Evolutionary conservation across 2,888 invertebrate species (phyloP).

Genomic region (Diplolepis rosae): DNA sequence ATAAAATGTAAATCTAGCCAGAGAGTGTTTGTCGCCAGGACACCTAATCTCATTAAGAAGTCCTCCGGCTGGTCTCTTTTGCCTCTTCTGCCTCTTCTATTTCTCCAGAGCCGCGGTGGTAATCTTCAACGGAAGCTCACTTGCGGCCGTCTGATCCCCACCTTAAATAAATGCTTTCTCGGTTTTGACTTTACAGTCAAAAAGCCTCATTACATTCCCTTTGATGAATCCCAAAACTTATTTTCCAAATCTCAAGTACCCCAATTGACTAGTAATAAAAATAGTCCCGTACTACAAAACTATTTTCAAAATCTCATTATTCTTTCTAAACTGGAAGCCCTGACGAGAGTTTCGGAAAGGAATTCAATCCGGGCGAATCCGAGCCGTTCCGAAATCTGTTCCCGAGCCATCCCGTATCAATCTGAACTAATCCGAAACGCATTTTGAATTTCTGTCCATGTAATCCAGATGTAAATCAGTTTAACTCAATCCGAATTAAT

Average conservation of each 20-base stretch:
- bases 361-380: too few relatives aligned
- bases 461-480: too few relatives aligned
- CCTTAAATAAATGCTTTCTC: constrained; percentile 70
- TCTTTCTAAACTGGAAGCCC: neutral
- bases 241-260: neutral
- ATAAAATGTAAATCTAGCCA: constrained; percentile 72
- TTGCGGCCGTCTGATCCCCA: constrained; percentile 66
- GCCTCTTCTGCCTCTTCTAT: constrained; percentile 49
- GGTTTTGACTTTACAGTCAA: constrained; percentile 59
- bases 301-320: neutral
- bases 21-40: constrained; percentile 69
- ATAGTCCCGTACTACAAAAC: too few relatives aligned
- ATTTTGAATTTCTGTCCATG: too few relatives aligned
- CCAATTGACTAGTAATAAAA: neutral
- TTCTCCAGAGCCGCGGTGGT: constrained; percentile 59
- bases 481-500: too few relatives aligned
- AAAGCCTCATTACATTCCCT: constrained; percentile 47
- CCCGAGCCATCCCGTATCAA: too few relatives aligned
- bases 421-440: too few relatives aligned
- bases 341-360: too few relatives aligned
- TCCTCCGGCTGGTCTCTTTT: constrained; percentile 63
- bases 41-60: constrained; percentile 73
- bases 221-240: neutral
- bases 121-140: constrained; percentile 68
- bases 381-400: too few relatives aligned